Base-by-base conservation (phyloP, 2,113 vertebrate species). In the Sakesphorus luctuosus region DNA sequence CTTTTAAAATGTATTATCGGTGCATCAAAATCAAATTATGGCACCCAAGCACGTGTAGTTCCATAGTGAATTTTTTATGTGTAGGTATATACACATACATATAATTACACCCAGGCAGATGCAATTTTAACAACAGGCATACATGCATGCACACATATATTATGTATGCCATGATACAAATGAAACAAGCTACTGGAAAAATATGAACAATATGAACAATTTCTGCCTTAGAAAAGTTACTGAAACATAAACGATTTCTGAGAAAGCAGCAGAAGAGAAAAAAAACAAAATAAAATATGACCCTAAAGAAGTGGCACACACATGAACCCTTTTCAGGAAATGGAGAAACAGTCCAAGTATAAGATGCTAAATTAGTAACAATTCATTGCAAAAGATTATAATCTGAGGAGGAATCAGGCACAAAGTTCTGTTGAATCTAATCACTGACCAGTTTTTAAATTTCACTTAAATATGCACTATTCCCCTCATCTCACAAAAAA, bases 111-210 rank as follows among this genome's bases (percentile, higher is more conserved):
- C 58, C 11, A 50, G 43, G 25, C 55, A 84, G 25, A 89, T 31
- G 11, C 12, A 87, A 69, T 61, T 73, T 17, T 25, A 93, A 56
- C 18, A 86, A 47, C 16, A 65, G 28, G n/a, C 11, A 18, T 17
- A 29, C 3, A 0, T 38, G 18, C 52, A 52, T 2, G 0, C 20
- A 55, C 15, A 33, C 16, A 36, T 7, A 14, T 11, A 40, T 2
- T 11, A 35, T 2, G 0, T 9, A 36, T 35, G 15, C 29, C 28
- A 72, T 13, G 10, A 87, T 14, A 63, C 6, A 87, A 86, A 63
- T 47, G 7, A 75, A 90, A 75, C 13, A 83, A 66, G 15, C 7
- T 59, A 65, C 8, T 67, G 15, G 9, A 66, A 87, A 90, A 83
- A 33, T 15, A 66, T 2, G 7, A 80, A 66, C 14, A 82, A 59